Base-by-base conservation (phyloP, 1,140 invertebrate species). In the Zophobas atratus region DNA sequence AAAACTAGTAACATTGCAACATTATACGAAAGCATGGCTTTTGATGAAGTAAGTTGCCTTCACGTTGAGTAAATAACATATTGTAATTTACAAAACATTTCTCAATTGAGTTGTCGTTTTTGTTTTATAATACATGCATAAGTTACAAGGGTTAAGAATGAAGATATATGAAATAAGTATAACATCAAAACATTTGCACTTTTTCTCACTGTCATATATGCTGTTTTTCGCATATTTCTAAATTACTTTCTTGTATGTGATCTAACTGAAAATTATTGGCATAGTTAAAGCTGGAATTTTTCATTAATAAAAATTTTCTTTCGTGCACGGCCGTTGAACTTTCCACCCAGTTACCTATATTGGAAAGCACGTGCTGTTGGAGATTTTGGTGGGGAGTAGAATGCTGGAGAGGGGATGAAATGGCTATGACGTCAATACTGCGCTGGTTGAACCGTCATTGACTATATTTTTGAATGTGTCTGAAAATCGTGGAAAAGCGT, bases 281-380 rank as follows among this genome's bases (percentile, higher is more conserved):
- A 20, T 20, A 38, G 36, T 6, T 33, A 39, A 63, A 36, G 57
- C 41, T 43, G 34, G 32, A 46, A 33, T 6, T 53, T 75, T 41
- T 41, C 72, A 39, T 6, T 43, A 39, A 38, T 51, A 55, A n/a
- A 6, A 48, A 75, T 75, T 75, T 75, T 75, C 51, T 33, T 76
- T 41, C 38, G 55, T 73, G 67, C 53, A 71, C 70, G 82, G 76
- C 55, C 82, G 77, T 79, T 83, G 82, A 83, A 82, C 82, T 82
- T 81, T 77, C 77, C 67, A 82, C 82, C 82, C 79, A 82, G 79
- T 83, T 82, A 83, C 82, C 82, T 83, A 83, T 72, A 81, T 83
- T 77, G 67, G 51, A 56, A 73, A 63, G 67, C 81, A 81, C 78
- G 81, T 81, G 81, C 43, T 75, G 49, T n/a, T 51, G 57, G 48